Conservation (phyloP, 2,797 vertebrate genomes). For the Pygocentrus nattereri region DNA sequence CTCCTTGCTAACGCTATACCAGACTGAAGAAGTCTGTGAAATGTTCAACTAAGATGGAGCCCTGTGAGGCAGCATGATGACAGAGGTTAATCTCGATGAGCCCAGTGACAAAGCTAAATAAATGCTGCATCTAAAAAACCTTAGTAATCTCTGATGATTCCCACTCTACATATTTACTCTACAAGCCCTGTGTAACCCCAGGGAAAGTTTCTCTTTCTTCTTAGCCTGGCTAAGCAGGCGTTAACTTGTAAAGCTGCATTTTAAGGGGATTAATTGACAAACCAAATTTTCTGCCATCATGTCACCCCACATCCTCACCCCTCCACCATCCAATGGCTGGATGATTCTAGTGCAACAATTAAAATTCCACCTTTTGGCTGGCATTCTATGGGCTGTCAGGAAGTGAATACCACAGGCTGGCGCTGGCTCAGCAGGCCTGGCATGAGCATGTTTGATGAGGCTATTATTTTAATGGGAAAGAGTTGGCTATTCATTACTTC, state of each 20-base stretch:
- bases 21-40: slow-evolving; percentile 65
- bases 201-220: slow-evolving; percentile 65
- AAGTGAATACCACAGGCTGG: slow-evolving; percentile 59
- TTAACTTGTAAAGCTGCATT: slow-evolving; percentile 68
- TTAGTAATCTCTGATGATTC: slow-evolving; percentile 73
- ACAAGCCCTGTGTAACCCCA: slow-evolving; percentile 59
- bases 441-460: slow-evolving; percentile 72
- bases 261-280: slow-evolving; percentile 70
- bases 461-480: slow-evolving; percentile 80
- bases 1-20: slow-evolving; percentile 42
- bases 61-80: slow-evolving; percentile 67
- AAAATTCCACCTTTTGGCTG: slow-evolving; percentile 74
- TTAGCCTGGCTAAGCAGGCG: slow-evolving; percentile 58
- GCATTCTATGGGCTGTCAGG: slow-evolving; percentile 60
- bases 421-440: slow-evolving; percentile 62
- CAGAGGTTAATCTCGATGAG: slow-evolving; percentile 78
- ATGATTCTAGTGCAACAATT: slow-evolving; percentile 76
- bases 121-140: slow-evolving; percentile 77
- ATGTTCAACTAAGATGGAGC: slow-evolving; percentile 63
- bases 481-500: slow-evolving; percentile 74
- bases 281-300: slow-evolving; percentile 69
- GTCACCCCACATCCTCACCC: slow-evolving; percentile 52
- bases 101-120: slow-evolving; percentile 75
- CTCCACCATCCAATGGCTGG: slow-evolving; percentile 55
- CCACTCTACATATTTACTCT: slow-evolving; percentile 63